Evolutionary conservation across 1,140 invertebrate species (phyloP), one percentile per base, ranked within the genome.

Genomic region (Drosophila pallidifrons): DNA sequence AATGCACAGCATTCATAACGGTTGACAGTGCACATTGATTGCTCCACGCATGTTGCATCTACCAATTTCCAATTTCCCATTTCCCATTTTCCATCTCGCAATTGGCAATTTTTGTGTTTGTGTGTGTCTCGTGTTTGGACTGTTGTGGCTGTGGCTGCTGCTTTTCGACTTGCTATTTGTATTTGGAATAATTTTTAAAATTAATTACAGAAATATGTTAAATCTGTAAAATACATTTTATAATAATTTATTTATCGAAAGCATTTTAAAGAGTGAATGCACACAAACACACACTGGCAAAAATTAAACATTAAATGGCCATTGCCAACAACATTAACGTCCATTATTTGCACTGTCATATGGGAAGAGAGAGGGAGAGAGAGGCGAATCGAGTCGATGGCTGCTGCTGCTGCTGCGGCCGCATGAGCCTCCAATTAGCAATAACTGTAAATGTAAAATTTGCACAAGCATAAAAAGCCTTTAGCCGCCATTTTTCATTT

Each of bases 141-240:
- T 81, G 77, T 20, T 81, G 77, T 20, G 66, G 67, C 59, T 72
- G 52, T 32, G 65, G 70, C 55, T 72, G 47, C 32, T 66, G 54
- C 32, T 66, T 59, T 68, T 59, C 49, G 52, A 66, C 49, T 77
- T 63, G 61, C 30, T 90, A 71, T 90, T 86, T 90, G 79, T 81
- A 57, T 91, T 91, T 89, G 89, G 81, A 88, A 88, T 88, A 86
- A 91, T 82, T 91, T 91, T 89, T 82, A 91, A 91, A 91, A 91
- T 91, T 91, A 91, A 91, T 91, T 89, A 91, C 89, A 89, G 82
- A 86, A 81, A 91, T 82, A 85, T 68, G 72, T 71, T 70, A 85
- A 89, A 91, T 91, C 77, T 77, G 89, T 79, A 72, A 89, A 91
- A 91, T 91, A 91, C 61, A 91, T 91, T 91, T 87, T 82, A 86